These are phyloP conservation scores for Heterochromis multidens DNA, from an alignment of 2,113 vertebrate genomes.

Conservation along the genomic window DNA sequence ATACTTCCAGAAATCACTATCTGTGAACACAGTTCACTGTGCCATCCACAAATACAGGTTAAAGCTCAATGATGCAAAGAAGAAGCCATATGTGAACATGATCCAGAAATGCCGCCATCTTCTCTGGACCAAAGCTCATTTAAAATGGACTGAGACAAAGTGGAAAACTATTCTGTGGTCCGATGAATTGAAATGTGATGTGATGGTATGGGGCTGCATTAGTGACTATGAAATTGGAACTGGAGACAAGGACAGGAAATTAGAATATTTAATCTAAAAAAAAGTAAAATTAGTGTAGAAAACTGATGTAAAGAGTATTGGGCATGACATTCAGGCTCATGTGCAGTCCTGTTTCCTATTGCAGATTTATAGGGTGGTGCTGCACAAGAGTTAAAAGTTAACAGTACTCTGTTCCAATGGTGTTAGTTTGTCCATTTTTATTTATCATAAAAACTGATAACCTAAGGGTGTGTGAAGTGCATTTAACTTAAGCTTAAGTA, in stretches of 20 bases:
- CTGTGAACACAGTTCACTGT: too few relatives aligned
- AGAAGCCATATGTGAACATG: neutral
- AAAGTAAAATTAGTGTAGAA: neutral
- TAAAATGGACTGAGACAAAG: too few relatives aligned
- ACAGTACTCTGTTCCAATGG: neutral
- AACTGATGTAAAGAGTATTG: neutral
- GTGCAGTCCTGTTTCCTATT: too few relatives aligned
- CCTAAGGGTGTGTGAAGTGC: too few relatives aligned
- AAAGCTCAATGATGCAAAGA: too few relatives aligned
- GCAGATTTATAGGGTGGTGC: too few relatives aligned
- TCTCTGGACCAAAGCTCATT: too few relatives aligned
- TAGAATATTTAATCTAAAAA: neutral
- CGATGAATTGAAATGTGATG: too few relatives aligned
- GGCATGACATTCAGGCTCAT: neutral
- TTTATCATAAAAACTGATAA: neutral
- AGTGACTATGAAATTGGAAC: neutral
- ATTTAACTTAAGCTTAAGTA: too few relatives aligned
- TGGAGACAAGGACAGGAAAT: neutral
- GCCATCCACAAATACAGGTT: too few relatives aligned
- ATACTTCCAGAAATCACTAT: too few relatives aligned
- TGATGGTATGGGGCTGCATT: neutral
- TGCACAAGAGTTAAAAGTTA: neutral
- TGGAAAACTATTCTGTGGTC: too few relatives aligned
- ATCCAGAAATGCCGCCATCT: neutral
- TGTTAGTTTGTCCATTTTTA: neutral